Evolutionary conservation across 2,888 invertebrate species (phyloP), one percentile per base, ranked within the genome.

Genomic region (Cerastoderma edule): DNA sequence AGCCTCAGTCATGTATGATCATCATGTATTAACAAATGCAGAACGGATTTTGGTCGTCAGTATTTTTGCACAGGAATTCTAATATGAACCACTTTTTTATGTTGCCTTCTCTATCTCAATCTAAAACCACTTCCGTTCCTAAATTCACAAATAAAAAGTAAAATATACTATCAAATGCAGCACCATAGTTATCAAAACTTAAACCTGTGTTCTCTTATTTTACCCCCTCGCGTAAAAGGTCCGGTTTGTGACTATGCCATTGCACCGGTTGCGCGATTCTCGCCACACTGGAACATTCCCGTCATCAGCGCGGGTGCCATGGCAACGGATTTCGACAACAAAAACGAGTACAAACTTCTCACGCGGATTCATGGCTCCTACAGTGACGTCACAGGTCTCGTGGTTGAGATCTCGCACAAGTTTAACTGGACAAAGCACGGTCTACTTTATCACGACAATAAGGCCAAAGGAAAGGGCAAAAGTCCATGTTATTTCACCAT

Each of bases 281-380:
- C 97, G 0, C 96, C 96, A 2, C 96, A 96, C 91, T 97, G 97
- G 97, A 96, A 97, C 91, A 96, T 96, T 0, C 97, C 97, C 0
- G 96, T 97, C 84, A 96, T 97, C 87, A 97, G 97, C 19, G 88
- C 89, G 2, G 92, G 91, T 0, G 92, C 89, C 1, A 71, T 89
- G 28, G 91, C 89, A 0, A 70, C 80, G 3, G 91, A 88, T 6
- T 92, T 92, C 67, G 78, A 90, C 53, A 89, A 90, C 66, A 76
- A 71, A 30, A 54, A 67, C 65, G 89, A 95, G 71, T 98, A 95
- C 92, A 95, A 95, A 24, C 96, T 96, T 0, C 94, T 98, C 78
- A 98, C 97, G 0, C 81, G 90, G 19, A 83, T 91, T 1, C 76
- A 83, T 50, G 89, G 88, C 2, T 77, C 88, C 1, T 90, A 88